These are phyloP conservation scores for Spea multiplicata DNA, from an alignment of 2,113 vertebrate species.

Conservation along the genomic window DNA sequence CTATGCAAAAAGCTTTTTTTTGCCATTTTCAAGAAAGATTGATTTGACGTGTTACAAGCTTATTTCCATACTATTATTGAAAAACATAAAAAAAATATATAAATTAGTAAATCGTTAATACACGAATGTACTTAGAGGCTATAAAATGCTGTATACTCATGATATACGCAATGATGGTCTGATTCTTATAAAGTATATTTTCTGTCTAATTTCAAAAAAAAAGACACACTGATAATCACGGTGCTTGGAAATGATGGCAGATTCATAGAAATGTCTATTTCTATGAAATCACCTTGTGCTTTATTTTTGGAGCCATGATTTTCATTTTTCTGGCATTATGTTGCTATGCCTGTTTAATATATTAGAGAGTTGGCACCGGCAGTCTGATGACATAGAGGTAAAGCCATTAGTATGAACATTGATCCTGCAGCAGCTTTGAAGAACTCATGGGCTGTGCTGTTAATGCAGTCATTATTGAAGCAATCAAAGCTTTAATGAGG, in stretches of 20 bases:
- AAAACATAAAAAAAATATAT: too few species aligned
- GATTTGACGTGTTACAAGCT: too few species aligned
- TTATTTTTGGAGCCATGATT: neutral
- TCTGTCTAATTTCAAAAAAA: neutral
- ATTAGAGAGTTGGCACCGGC: conserved; percentile 32
- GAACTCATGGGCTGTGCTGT: conserved; percentile 61
- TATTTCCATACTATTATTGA: too few species aligned
- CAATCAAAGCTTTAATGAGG: conserved; percentile 60
- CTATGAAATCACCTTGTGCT: neutral
- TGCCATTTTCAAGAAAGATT: too few species aligned
- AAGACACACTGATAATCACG: neutral
- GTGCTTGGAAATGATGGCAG: neutral
- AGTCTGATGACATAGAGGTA: conserved; percentile 46
- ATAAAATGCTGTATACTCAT: too few species aligned
- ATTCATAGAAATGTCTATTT: neutral
- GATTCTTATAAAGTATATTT: too few species aligned
- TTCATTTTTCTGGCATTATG: conserved; percentile 8
- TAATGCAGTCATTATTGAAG: conserved; percentile 64
- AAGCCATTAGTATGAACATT: conserved; percentile 58
- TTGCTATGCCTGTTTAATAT: conserved; percentile 32
- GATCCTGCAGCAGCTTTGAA: conserved; percentile 57
- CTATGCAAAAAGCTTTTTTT: too few species aligned
- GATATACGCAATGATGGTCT: too few species aligned
- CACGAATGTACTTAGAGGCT: too few species aligned
- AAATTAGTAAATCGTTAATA: too few species aligned